These are phyloP conservation scores for Pyralis farinalis DNA, from an alignment of 2,888 invertebrate genomes.

Conservation along the genomic window DNA sequence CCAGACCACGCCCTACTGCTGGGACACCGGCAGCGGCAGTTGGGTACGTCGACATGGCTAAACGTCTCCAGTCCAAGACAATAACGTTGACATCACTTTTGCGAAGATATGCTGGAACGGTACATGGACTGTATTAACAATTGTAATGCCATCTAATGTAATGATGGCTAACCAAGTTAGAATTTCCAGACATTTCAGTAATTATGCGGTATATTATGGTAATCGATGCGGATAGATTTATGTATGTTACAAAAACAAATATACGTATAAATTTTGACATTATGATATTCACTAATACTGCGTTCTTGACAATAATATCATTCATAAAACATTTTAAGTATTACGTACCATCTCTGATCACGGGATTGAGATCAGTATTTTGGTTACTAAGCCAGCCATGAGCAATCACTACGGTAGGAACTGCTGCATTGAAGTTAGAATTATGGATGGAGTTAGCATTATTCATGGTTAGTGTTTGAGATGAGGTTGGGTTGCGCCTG, in stretches of 20 bases:
- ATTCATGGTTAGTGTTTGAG: slow-evolving; percentile 35
- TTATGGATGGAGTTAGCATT: slow-evolving; percentile 29
- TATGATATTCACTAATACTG: too few species aligned
- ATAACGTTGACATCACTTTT: slow-evolving; percentile 43
- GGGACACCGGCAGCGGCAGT: slow-evolving; percentile 53
- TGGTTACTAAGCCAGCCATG: slow-evolving; percentile 47
- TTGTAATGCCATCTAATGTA: too few species aligned
- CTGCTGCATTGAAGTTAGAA: slow-evolving; percentile 38
- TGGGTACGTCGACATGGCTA: slow-evolving; percentile 35
- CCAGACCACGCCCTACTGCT: slow-evolving; percentile 56
- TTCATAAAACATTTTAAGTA: too few species aligned
- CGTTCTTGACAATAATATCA: too few species aligned
- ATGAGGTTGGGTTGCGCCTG: slow-evolving; percentile 31
- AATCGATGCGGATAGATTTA: not conserved
- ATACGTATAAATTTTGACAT: not conserved
- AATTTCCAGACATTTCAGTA: too few species aligned
- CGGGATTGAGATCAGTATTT: slow-evolving; percentile 25
- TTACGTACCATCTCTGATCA: slow-evolving; percentile 33
- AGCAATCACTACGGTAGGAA: slow-evolving; percentile 36
- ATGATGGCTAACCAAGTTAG: too few species aligned
- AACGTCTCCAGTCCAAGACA: slow-evolving; percentile 43
- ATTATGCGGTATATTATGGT: slow-evolving; percentile 17
- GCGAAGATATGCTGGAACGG: slow-evolving; percentile 32
- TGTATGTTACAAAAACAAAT: not conserved
- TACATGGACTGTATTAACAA: slow-evolving; percentile 36